Base-by-base conservation (phyloP, 2,113 vertebrate genomes). In the Neodon shergylaensis region DNA sequence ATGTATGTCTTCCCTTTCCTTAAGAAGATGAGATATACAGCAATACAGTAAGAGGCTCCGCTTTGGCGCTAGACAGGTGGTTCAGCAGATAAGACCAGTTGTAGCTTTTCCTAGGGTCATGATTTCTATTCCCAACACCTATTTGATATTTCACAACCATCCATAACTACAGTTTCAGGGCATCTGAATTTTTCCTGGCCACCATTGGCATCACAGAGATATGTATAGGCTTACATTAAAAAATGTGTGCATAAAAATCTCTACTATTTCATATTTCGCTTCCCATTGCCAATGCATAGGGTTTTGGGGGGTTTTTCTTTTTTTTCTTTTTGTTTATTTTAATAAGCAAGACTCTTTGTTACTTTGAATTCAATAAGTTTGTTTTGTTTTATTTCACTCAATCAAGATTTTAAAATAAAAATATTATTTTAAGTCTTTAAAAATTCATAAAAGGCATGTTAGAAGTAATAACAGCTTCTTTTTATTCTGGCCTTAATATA, bases 301-400 rank as follows among this genome's bases (percentile, higher is more conserved):
- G 14, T 92, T 94, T 97, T 92, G 68, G 31, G 83, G 13, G 28
- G 13, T 12, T 11, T 22, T 58, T 47, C 7, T 7, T 76, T 16
- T 28, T 36, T 36, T 21, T 21, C 44, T 47, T 28, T 36, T 36
- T 36, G 33, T 58, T 36, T 68, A 4, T 82, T 61, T 61, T 36
- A 70, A 22, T 83, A 96, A 28, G 86, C 10, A 49, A 91, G 11
- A 68, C 66, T 36, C 94, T 70, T 92, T 92, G 10, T 96, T 95
- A 88, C 31, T 95, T 77, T 93, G 4, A 90, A 21, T 88, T 44
- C 61, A 58, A 4, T 88, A 8, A 68, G 6, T 22, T n/a, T 74
- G 77, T 95, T 94, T 52, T 83, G 28, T 8, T 36, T 85, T 47
- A 22, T 11, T 49, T 86, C 72, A 72, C 78, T 96, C 74, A 26